Evolutionary conservation across 2,888 invertebrate genomes (phyloP).

Genomic region (Herminia tarsipennalis): DNA sequence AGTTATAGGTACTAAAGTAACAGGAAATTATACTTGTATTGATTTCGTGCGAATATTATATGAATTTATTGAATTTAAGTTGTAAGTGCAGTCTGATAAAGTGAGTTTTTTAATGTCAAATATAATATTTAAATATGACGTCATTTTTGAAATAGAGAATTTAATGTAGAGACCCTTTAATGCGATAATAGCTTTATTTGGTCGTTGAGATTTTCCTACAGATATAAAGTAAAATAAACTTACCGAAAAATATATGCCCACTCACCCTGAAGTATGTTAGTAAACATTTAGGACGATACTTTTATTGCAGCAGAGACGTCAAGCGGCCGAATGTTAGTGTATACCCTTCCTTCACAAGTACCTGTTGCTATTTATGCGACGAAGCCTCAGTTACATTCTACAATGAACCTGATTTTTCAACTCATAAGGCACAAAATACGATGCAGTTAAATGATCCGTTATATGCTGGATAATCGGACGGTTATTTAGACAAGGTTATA

Average conservation of each 20-base stretch:
- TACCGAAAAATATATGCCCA: conserved; percentile 39
- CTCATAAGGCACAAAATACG: conserved; percentile 11
- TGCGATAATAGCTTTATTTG: conserved; percentile 1
- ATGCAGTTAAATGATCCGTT: conserved; percentile 17
- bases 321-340: conserved; percentile 56
- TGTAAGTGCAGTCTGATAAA: conserved; percentile 8
- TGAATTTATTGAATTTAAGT: conserved; percentile 13
- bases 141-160: no score
- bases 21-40: conserved; percentile 11
- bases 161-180: no score
- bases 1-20: conserved; percentile 48
- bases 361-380: conserved; percentile 36
- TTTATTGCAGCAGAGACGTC: conserved; percentile 46
- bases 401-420: conserved; percentile 32
- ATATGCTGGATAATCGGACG: conserved; percentile 19
- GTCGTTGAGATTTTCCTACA: background rate
- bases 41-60: conserved; percentile 14
- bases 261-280: conserved; percentile 56
- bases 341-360: conserved; percentile 71
- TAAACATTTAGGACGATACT: conserved; percentile 54
- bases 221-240: conserved; percentile 16
- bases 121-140: no score
- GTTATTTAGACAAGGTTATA: conserved; percentile 12
- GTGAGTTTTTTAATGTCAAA: background rate
- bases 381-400: conserved; percentile 34